Evolutionary conservation across 2,888 invertebrate genomes (phyloP), one percentile per base, ranked within the genome.

Genomic region (Drosophila cognata): DNA sequence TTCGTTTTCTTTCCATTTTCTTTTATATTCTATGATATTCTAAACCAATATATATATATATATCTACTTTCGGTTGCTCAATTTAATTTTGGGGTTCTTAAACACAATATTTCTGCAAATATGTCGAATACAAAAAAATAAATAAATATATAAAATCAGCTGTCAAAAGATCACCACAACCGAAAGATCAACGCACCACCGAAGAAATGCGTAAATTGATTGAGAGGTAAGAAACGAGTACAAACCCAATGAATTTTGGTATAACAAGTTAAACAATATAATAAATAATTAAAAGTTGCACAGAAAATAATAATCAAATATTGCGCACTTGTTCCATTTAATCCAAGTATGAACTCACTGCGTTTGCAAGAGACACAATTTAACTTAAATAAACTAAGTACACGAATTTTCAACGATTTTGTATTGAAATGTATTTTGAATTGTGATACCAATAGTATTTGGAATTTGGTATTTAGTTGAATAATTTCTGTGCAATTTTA

Each of bases 131-230:
- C n/a, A 57, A 61, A 70, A 57, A 61, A 65, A 81, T 55, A 64
- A 64, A 76, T 31, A 50, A 65, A 51, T 58, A 36, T 31, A 71
- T 68, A 68, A 52, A 74, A 79, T 82, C 91, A 93, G 92, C 93
- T 89, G 94, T 95, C 94, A 95, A 95, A 93, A 94, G 95, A 94
- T 95, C 95, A 93, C 95, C 95, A 93, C 94, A 94, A 93, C 94
- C 94, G 95, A 97, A 97, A 97, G 97, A 97, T 96, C 97, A 96
- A 95, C 96, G 97, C 96, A 96, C 97, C 95, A 97, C 96, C 94
- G 98, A 98, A 95, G 98, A 98, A 96, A 97, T 98, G 97, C 96
- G 98, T 95, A 98, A 97, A 96, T 97, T 98, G 95, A 97, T 98
- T 95, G 98, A 98, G 96, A 98, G 97, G 98, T 98, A 96, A 97